Percentiles rank a stretch among this genome's conserved stretches.
phyloP scores from a whole-genome alignment of 1,140 invertebrate species.

The Archivesica marissinica region DNA sequence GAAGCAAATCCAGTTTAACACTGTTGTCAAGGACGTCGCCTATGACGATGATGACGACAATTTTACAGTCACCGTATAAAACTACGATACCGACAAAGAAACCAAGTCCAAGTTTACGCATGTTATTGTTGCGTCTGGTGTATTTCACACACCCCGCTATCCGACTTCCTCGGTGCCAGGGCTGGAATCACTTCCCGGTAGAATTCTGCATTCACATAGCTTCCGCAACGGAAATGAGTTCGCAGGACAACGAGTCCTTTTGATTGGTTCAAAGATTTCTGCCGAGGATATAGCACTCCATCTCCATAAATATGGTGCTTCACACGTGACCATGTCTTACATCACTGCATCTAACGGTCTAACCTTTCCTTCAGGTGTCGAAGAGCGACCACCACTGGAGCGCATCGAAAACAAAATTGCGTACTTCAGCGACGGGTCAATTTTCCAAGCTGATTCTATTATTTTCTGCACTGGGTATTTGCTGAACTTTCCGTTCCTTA shows the following conservation, averaged over 20 bases:
- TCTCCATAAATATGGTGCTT: constrained; percentile 36
- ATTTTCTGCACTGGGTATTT: constrained; percentile 55
- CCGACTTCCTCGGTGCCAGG: constrained; percentile 35
- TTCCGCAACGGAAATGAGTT: constrained; percentile 43
- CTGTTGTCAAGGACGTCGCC: constrained; percentile 6
- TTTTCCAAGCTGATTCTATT: constrained; percentile 32
- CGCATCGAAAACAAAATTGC: constrained; percentile 10
- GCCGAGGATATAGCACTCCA: constrained; percentile 57
- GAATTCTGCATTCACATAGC: constrained; percentile 57
- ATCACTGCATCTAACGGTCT: constrained; percentile 4
- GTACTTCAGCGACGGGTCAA: constrained; percentile 52
- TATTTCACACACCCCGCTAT: constrained; percentile 34
- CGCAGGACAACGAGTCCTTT: constrained; percentile 40
- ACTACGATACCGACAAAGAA: constrained; percentile 19
- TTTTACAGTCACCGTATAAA: constrained; percentile 46
- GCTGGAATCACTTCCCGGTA: constrained; percentile 27
- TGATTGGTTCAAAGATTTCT: constrained; percentile 32
- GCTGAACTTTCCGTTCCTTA: constrained; percentile 46
- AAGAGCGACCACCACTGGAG: constrained; percentile 34
- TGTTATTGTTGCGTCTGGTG: constrained; percentile 48
- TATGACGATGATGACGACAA: background rate
- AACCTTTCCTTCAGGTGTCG: constrained; percentile 21
- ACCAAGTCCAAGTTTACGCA: constrained; percentile 22
- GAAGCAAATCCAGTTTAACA: constrained; percentile 10
- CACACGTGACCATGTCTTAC: background rate